Evolutionary conservation across 2,888 invertebrate genomes (phyloP).

Genomic region (Gibbula magus): DNA sequence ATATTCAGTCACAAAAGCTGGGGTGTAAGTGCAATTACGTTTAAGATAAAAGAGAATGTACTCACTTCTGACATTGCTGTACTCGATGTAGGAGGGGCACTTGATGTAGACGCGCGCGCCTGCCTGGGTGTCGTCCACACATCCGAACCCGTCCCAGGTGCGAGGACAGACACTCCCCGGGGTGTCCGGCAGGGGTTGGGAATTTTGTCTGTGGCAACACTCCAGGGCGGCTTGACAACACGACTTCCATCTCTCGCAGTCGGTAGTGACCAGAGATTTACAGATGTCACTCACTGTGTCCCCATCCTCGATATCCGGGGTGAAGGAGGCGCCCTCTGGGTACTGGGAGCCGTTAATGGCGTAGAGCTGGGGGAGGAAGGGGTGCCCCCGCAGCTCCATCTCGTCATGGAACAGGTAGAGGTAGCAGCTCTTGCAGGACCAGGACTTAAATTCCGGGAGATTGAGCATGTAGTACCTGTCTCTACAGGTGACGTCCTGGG

Average conservation of each 20-base stretch:
- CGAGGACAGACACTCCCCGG: constrained; percentile 47
- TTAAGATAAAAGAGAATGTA: constrained; percentile 14
- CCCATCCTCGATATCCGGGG: constrained; percentile 47
- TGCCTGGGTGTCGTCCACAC: constrained; percentile 53
- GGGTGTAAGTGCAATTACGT: too few species aligned
- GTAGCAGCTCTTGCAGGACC: constrained; percentile 57
- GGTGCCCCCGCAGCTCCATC: constrained; percentile 12
- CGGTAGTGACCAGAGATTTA: constrained; percentile 35
- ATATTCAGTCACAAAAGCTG: too few species aligned
- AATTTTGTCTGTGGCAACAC: constrained; percentile 53
- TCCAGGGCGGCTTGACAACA: constrained; percentile 50
- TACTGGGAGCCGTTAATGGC: constrained; percentile 19
- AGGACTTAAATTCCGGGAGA: constrained; percentile 40
- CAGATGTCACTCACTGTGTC: constrained; percentile 44
- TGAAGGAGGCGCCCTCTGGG: background rate
- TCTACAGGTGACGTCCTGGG: constrained; percentile 28
- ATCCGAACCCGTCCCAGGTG: constrained; percentile 66
- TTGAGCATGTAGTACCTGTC: constrained; percentile 38
- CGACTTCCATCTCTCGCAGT: constrained; percentile 52
- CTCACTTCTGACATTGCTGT: constrained; percentile 74
- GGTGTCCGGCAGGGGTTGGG: background rate
- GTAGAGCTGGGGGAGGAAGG: background rate
- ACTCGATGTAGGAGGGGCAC: constrained; percentile 66
- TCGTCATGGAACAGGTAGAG: constrained; percentile 50
- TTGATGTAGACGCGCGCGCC: constrained; percentile 59